Percentiles rank a stretch among this genome's conserved stretches.
Conservation (phyloP, 2,113 vertebrate species). For the Syngnathus scovelli region DNA sequence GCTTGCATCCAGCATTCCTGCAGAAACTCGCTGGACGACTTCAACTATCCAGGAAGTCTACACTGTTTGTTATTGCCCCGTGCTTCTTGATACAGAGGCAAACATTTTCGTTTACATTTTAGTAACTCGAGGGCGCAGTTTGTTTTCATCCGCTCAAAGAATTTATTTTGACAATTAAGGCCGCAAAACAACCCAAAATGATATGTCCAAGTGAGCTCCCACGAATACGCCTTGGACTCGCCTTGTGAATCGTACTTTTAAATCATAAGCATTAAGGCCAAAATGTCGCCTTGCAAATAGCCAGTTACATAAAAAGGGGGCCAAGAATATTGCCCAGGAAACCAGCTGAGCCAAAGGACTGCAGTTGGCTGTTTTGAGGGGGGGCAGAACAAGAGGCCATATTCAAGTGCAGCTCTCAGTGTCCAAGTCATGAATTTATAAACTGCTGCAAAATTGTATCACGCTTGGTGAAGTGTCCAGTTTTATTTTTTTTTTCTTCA, state of each 20-base stretch:
- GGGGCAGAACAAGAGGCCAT: not conserved
- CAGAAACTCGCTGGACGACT: not conserved
- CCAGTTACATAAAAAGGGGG: constrained; percentile 16
- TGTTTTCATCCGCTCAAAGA: no score
- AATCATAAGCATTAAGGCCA: not conserved
- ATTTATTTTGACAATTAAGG: not conserved
- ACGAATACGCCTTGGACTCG: not conserved
- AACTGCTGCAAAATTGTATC: not conserved
- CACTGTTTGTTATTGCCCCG: not conserved
- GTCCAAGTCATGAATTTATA: not conserved
- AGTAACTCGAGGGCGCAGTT: no score
- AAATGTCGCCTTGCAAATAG: not conserved
- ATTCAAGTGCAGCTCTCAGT: not conserved
- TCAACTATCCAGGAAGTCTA: no score
- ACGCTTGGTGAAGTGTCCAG: no score
- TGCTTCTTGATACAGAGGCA: not conserved
- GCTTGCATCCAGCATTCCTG: not conserved
- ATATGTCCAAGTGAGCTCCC: not conserved
- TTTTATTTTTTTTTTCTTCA: no score
- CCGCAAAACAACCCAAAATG: not conserved
- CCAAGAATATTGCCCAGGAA: constrained; percentile 1
- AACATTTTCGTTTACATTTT: not conserved
- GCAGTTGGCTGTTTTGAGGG: not conserved
- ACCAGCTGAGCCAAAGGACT: not conserved
- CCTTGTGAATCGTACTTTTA: not conserved